A percentile compares a stretch with the other conserved stretches of the same genome.
These are phyloP conservation scores for Buathra laborator DNA, from an alignment of 2,888 invertebrate species.

Conservation along the genomic window DNA sequence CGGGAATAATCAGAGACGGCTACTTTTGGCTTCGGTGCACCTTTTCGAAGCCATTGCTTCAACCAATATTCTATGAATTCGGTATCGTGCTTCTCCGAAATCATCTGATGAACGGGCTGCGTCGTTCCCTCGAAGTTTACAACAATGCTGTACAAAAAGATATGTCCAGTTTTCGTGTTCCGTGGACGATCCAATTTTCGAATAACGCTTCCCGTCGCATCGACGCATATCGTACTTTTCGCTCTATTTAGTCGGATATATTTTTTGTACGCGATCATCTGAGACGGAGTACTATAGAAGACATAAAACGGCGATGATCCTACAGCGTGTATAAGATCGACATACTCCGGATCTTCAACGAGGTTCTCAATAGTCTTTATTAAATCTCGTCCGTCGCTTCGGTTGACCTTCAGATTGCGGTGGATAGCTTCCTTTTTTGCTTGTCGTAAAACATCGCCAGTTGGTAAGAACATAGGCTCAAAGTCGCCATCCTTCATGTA, in stretches of 20 bases:
- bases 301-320: constrained; percentile 53
- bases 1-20: constrained; percentile 39
- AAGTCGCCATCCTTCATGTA: constrained; percentile 17
- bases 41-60: constrained; percentile 26
- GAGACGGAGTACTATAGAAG: constrained; percentile 50
- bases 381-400: background rate
- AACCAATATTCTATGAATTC: constrained; percentile 48
- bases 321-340: constrained; percentile 44
- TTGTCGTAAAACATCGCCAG: background rate
- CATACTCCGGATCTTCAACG: constrained; percentile 21
- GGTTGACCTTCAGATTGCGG: background rate
- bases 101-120: constrained; percentile 25
- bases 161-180: constrained; percentile 31
- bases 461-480: constrained; percentile 16
- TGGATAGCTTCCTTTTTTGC: constrained; percentile 37
- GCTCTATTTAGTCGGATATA: constrained; percentile 36
- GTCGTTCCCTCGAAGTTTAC: constrained; percentile 20
- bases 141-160: constrained; percentile 61
- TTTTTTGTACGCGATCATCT: constrained; percentile 56
- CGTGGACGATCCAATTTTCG: constrained; percentile 46
- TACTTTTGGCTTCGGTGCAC: constrained; percentile 37
- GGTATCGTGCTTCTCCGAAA: constrained; percentile 44
- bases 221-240: constrained; percentile 26
- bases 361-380: constrained; percentile 17
- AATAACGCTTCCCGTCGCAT: constrained; percentile 60